Base-by-base conservation (phyloP, 2,888 invertebrate species). In the Chrysolina haemoptera region DNA sequence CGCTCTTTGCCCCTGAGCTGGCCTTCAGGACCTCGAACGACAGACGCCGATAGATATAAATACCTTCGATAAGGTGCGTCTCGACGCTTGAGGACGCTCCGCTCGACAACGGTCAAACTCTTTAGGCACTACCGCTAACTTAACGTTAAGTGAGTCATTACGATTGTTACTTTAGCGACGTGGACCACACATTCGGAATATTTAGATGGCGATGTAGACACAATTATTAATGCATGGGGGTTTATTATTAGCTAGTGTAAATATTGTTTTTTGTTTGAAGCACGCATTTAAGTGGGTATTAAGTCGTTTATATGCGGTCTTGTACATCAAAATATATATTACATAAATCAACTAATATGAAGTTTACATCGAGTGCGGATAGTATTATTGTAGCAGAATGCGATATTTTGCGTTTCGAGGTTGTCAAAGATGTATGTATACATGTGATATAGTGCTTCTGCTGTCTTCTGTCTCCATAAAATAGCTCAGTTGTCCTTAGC, bases 41-140 rank as follows among this genome's bases (percentile, higher is more conserved):
- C 66, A 66, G 71, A 72, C 75, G 75, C 75, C 75, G 72, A 75
- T 75, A 71, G 72, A 72, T 76, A 76, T 76, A 76, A 76, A 76
- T 76, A 76, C 71, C 73, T 73, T 50, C 70, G 73, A 73, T 70
- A 73, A 73, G 73, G 70, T 73, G 71, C 73, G 76, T 71, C 70
- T 71, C 59, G 71, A 68, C 71, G 76, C 70, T 50, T 41, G 20
- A 16, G 22, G 62, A 64, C 40, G 62, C 48, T 35, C 50, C 62
- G 64, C 63, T 10, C 46, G 27, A 59, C 65, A 35, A 59, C 71
- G 65, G 71, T 71, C 71, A 71, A 66, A 62, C 71, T 66, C 65
- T 62, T 72, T 62, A 65, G 66, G 71, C 43, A 53, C 68, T 66
- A 16, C 43, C 53, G 35, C n/a, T 69, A 48, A 55, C 50, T n/a